phyloP scores from a whole-genome alignment of 2,113 vertebrate genomes.

The Sinocyclocheilus rhinocerous region DNA sequence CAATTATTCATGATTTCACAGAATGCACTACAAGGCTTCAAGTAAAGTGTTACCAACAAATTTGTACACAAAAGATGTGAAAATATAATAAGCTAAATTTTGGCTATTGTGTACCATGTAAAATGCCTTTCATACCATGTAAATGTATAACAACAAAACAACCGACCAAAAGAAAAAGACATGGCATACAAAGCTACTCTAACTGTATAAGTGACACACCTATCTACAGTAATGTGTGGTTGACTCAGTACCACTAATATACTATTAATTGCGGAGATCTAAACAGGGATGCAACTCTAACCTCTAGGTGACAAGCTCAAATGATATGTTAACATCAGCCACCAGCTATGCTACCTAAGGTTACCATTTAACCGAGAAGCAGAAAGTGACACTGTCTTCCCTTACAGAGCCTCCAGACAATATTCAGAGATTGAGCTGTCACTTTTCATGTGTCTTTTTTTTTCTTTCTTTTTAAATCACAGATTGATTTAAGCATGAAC shows the following conservation, averaged over 20 bases:
- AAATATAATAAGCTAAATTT: background rate
- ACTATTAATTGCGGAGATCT: conserved; percentile 27
- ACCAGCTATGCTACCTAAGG: conserved; percentile 55
- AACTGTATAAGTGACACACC: background rate
- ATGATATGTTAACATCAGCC: conserved; percentile 59
- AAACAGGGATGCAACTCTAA: conserved; percentile 49
- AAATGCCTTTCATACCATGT: background rate
- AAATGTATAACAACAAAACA: background rate
- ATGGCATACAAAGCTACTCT: background rate
- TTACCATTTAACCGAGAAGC: conserved; percentile 56
- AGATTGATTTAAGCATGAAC: conserved; percentile 49
- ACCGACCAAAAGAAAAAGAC: background rate
- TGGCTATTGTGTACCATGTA: background rate
- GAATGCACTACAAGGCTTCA: too few relatives aligned
- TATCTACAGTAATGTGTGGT: background rate
- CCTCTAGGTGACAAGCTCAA: conserved; percentile 45
- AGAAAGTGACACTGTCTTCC: conserved; percentile 48
- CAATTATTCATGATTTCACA: too few relatives aligned
- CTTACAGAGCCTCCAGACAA: conserved; percentile 49
- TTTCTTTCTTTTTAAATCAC: conserved; percentile 18
- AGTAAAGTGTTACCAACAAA: too few relatives aligned
- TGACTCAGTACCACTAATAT: conserved; percentile 6
- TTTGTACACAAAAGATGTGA: background rate
- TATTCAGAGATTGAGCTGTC: conserved; percentile 51
- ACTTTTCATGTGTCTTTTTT: conserved; percentile 46